Evolutionary conservation across 2,888 invertebrate species (phyloP).

Genomic region (Teleogryllus oceanicus): DNA sequence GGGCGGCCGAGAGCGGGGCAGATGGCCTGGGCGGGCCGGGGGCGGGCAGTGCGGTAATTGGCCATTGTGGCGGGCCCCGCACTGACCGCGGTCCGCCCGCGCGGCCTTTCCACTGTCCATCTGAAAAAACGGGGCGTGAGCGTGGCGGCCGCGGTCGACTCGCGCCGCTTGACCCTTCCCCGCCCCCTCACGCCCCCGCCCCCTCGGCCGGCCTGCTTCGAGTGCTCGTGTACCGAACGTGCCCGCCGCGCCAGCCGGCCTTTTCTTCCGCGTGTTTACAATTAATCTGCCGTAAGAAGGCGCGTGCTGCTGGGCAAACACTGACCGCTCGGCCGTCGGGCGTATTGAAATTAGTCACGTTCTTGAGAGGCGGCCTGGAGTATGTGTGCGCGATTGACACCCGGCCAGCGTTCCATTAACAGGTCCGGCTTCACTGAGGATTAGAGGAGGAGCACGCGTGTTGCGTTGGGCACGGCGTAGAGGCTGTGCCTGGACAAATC

Average conservation of each 20-base stretch:
- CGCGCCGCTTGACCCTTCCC: neutral
- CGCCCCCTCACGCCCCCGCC: neutral
- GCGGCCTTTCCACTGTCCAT: neutral
- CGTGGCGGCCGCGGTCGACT: neutral
- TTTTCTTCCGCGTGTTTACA: constrained; percentile 7
- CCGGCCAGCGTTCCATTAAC: no score
- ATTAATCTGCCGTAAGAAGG: neutral
- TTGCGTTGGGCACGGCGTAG: no score
- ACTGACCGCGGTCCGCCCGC: neutral
- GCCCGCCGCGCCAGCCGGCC: neutral
- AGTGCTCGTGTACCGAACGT: constrained; percentile 9
- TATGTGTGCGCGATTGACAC: no score
- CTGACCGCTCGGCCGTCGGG: neutral
- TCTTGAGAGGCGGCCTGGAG: neutral
- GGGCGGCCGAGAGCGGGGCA: neutral
- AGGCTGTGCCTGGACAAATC: no score
- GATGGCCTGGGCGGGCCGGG: neutral
- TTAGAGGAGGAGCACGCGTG: no score
- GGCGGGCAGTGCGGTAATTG: neutral
- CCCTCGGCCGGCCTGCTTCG: neutral
- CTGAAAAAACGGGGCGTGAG: neutral
- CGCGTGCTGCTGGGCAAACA: neutral
- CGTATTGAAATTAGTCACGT: neutral
- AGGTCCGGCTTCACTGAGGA: no score
- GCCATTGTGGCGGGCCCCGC: neutral